Conservation (phyloP, 2,888 invertebrate genomes). For the Phlogophora meticulosa region DNA sequence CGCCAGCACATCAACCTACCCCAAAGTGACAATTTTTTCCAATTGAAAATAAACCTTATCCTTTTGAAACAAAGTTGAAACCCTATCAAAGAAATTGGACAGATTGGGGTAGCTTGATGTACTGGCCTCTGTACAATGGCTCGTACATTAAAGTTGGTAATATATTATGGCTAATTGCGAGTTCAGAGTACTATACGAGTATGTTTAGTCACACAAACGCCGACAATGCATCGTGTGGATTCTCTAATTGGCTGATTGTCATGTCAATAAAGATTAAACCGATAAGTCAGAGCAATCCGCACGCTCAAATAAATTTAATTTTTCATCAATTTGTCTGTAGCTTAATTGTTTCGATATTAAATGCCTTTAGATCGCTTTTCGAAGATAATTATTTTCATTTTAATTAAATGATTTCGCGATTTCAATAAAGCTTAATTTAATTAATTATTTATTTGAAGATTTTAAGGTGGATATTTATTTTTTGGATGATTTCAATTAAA, state of each 20-base stretch:
- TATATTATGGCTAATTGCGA: conserved; percentile 55
- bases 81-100: too few relatives aligned
- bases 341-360: conserved; percentile 55
- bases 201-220: conserved; percentile 54
- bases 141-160: conserved; percentile 50
- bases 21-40: too few relatives aligned
- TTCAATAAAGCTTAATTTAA: conserved; percentile 15
- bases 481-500: conserved; percentile 4
- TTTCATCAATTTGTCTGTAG: conserved; percentile 52
- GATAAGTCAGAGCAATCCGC: conserved; percentile 63
- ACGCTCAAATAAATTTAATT: conserved; percentile 49
- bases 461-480: conserved; percentile 28
- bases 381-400: conserved; percentile 48
- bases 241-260: conserved; percentile 81
- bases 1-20: too few relatives aligned
- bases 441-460: conserved; percentile 31
- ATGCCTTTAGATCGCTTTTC: conserved; percentile 39
- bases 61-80: too few relatives aligned
- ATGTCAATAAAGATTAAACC: conserved; percentile 75
- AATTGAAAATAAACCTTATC: too few relatives aligned
- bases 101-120: too few relatives aligned
- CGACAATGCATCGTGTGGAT: conserved; percentile 58
- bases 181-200: conserved; percentile 40
- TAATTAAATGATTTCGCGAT: conserved; percentile 40
- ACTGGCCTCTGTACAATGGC: conserved; percentile 51